Percentiles rank a stretch among this genome's conserved stretches.
Conservation (phyloP, 2,113 vertebrate genomes). For the Nyctereutes procyonoides region DNA sequence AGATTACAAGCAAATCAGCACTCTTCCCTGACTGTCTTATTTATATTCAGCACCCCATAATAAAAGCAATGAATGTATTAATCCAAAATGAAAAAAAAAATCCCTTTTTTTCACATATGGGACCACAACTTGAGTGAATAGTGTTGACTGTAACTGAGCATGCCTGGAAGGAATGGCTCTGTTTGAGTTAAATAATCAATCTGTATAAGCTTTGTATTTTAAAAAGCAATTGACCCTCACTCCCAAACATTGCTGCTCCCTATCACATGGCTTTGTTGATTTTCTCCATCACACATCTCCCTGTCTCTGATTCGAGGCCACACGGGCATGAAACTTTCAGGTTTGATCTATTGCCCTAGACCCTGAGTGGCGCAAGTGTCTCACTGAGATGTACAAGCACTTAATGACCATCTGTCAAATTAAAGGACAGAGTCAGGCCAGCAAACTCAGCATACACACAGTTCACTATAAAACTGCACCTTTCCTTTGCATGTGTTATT, state of each 20-base stretch:
- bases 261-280: not conserved
- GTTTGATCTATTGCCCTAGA: not conserved
- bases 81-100: conserved; percentile 27
- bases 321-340: not conserved
- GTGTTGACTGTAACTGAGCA: not conserved
- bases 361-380: not conserved
- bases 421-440: not conserved
- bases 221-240: not conserved
- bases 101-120: not conserved
- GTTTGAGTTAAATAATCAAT: not conserved
- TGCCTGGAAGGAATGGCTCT: not conserved
- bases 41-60: not conserved
- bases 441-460: not conserved
- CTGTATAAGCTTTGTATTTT: not conserved
- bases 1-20: not conserved
- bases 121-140: not conserved
- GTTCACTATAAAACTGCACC: not conserved
- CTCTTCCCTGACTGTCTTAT: not conserved
- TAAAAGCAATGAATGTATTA: not conserved
- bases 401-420: not conserved
- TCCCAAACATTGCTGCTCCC: not conserved
- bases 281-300: not conserved
- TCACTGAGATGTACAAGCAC: not conserved
- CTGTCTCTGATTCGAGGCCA: not conserved
- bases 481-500: not conserved